phyloP scores from a whole-genome alignment of 2,797 vertebrate genomes.

The Halcyon badia region DNA sequence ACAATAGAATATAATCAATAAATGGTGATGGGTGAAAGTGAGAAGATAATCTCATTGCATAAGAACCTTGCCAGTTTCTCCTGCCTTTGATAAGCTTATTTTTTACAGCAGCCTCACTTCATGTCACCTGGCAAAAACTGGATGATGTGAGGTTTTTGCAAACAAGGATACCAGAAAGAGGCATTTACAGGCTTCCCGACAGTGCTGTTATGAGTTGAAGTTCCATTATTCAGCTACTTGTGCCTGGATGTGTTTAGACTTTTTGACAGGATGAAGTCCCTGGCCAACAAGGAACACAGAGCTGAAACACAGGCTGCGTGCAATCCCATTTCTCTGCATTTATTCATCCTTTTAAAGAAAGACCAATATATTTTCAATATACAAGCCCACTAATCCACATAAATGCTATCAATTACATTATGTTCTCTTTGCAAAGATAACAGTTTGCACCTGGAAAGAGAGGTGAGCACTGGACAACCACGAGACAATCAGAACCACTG shows the following conservation, averaged over 20 bases:
- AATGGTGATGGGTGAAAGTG: background rate
- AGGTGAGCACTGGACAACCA: background rate
- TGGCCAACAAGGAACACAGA: background rate
- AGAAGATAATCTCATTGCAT: background rate
- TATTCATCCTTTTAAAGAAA: background rate
- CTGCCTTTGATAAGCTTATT: background rate
- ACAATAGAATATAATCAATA: background rate
- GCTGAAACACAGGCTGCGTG: background rate
- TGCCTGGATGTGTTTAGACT: background rate
- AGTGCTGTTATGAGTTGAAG: background rate
- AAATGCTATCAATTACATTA: rapidly evolving
- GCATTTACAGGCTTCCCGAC: background rate
- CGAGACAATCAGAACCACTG: background rate
- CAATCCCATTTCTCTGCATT: background rate
- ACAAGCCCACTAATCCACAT: background rate
- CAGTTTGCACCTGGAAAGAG: background rate
- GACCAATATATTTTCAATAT: background rate
- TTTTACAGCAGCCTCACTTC: background rate
- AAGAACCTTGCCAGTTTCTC: background rate
- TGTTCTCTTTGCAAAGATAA: background rate
- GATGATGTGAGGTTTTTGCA: background rate
- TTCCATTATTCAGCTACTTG: conserved; percentile 5
- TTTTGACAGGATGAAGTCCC: conserved; percentile 23
- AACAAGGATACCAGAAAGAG: background rate
- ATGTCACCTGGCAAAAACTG: background rate